Conservation (phyloP, 2,113 vertebrate species). For the Amazona guildingii region DNA sequence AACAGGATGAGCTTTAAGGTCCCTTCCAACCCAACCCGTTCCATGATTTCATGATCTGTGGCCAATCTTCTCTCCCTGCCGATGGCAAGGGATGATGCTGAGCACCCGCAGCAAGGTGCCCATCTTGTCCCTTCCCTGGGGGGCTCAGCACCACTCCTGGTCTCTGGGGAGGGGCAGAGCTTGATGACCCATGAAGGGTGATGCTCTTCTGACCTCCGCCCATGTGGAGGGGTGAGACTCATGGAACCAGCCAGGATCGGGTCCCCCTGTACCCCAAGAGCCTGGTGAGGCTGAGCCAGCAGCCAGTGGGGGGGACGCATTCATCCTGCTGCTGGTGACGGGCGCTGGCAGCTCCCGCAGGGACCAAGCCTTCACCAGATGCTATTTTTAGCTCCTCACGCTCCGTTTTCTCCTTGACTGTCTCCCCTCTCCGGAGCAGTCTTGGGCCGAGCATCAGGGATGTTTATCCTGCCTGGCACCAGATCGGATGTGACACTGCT, state of each 20-base stretch:
- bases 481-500: background rate
- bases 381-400: slow-evolving; percentile 56
- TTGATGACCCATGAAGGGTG: rapidly evolving
- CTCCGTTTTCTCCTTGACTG: slow-evolving; percentile 60
- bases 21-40: background rate
- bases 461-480: slow-evolving; percentile 39
- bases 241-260: rapidly evolving
- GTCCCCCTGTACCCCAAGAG: rapidly evolving
- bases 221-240: background rate
- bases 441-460: background rate
- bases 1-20: background rate
- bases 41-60: background rate
- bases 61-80: background rate
- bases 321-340: background rate
- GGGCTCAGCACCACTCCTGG: rapidly evolving
- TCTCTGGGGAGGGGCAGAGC: rapidly evolving
- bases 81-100: background rate
- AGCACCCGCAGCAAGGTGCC: background rate
- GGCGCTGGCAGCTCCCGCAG: background rate
- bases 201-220: rapidly evolving
- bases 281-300: background rate
- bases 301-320: background rate
- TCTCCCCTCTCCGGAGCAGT: slow-evolving; percentile 9
- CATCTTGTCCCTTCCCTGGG: rapidly evolving
- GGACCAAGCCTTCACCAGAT: background rate